phyloP scores from a whole-genome alignment of 2,113 vertebrate species.

The Pica pica region DNA sequence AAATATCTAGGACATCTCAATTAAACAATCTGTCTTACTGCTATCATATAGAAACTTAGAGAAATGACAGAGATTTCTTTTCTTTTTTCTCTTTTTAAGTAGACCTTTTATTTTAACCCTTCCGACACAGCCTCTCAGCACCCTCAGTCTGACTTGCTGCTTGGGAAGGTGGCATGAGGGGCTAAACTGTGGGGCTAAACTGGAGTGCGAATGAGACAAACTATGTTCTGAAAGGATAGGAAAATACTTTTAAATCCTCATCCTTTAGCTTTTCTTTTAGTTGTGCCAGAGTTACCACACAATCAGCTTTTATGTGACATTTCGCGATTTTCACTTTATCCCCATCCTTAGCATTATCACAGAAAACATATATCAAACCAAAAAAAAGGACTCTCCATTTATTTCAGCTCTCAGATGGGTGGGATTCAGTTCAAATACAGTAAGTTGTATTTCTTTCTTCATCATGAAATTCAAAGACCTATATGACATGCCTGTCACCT shows the following conservation, averaged over 20 bases:
- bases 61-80: background rate
- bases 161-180: background rate
- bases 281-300: background rate
- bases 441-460: background rate
- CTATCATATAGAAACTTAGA: background rate
- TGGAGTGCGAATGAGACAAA: background rate
- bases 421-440: background rate
- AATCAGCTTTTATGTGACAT: background rate
- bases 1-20: background rate
- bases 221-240: background rate
- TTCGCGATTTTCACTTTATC: background rate
- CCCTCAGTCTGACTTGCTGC: background rate
- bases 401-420: background rate
- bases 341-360: background rate
- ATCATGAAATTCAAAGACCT: background rate
- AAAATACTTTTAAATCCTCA: background rate
- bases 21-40: background rate
- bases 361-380: background rate
- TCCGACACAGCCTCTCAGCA: background rate
- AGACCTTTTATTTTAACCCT: background rate
- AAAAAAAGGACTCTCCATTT: background rate
- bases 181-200: background rate
- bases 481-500: background rate
- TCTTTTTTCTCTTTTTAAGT: accelerated
- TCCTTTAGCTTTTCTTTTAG: background rate